phyloP scores from a whole-genome alignment of 1,140 invertebrate species.

The Achatina immaculata region DNA sequence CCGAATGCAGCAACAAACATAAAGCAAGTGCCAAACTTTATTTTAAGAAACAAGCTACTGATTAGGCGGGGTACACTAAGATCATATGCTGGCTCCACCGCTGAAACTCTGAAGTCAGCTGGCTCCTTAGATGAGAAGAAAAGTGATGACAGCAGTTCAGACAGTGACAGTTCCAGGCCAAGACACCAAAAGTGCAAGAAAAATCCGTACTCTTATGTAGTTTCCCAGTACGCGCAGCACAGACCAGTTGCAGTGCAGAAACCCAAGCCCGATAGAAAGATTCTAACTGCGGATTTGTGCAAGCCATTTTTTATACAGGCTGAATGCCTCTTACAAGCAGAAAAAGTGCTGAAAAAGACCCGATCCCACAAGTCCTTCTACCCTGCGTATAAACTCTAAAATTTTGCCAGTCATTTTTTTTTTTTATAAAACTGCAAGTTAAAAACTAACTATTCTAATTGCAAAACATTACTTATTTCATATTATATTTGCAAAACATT shows the following conservation, averaged over 20 bases:
- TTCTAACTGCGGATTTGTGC: background rate
- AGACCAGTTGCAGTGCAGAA: background rate
- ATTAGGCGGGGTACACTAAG: background rate
- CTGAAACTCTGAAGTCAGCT: background rate
- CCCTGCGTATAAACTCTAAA: no score
- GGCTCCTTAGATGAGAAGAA: background rate
- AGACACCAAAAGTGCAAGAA: background rate
- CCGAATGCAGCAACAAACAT: background rate
- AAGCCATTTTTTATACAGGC: conserved; percentile 5
- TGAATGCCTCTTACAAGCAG: background rate
- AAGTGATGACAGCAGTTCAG: background rate
- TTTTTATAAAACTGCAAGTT: no score
- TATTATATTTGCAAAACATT: no score
- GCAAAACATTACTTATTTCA: no score
- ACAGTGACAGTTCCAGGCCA: background rate
- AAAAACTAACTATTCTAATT: no score
- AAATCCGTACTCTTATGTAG: background rate
- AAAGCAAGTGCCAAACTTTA: background rate
- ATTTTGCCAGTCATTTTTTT: no score
- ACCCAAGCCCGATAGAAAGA: background rate
- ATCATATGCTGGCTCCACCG: background rate
- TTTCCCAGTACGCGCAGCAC: background rate
- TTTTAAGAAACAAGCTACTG: conserved; percentile 3
- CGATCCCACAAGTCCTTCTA: background rate
- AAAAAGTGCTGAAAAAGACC: background rate